Conservation (phyloP, 2,888 invertebrate species). For the Ametastegia equiseti region DNA sequence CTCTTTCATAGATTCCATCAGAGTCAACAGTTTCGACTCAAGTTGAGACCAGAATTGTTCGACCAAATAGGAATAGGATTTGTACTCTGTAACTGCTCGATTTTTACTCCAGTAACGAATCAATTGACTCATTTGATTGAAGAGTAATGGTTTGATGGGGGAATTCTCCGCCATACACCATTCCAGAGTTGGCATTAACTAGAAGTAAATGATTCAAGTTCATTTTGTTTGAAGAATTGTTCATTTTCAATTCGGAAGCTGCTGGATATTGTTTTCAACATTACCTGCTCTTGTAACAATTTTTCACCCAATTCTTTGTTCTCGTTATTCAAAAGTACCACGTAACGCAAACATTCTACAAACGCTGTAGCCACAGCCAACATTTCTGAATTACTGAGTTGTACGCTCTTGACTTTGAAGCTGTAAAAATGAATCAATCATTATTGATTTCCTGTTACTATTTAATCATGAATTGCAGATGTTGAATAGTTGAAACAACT, state of each 20-base stretch:
- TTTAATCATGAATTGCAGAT: neutral
- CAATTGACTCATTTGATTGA: constrained; percentile 77
- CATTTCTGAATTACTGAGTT: constrained; percentile 83
- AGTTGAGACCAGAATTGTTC: constrained; percentile 74
- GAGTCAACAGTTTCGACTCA: constrained; percentile 66
- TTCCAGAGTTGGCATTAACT: constrained; percentile 77
- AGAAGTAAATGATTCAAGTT: constrained; percentile 56
- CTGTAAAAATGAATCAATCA: constrained; percentile 72
- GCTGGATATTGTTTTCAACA: neutral
- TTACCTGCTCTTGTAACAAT: constrained; percentile 73
- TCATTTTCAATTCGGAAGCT: constrained; percentile 44
- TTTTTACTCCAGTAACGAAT: constrained; percentile 80
- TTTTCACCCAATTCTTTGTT: constrained; percentile 74
- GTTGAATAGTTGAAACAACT: neutral
- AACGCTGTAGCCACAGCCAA: constrained; percentile 83
- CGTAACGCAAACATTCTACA: constrained; percentile 86
- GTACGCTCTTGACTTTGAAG: constrained; percentile 79
- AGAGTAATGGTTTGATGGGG: constrained; percentile 75
- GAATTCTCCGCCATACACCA: constrained; percentile 75
- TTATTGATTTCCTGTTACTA: neutral
- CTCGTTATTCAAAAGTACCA: constrained; percentile 77
- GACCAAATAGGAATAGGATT: constrained; percentile 70
- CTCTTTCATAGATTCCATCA: constrained; percentile 56
- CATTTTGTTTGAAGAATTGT: neutral
- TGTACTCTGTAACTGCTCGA: constrained; percentile 65